phyloP scores from a whole-genome alignment of 2,797 vertebrate genomes.

The Loris lydekkerianus region DNA sequence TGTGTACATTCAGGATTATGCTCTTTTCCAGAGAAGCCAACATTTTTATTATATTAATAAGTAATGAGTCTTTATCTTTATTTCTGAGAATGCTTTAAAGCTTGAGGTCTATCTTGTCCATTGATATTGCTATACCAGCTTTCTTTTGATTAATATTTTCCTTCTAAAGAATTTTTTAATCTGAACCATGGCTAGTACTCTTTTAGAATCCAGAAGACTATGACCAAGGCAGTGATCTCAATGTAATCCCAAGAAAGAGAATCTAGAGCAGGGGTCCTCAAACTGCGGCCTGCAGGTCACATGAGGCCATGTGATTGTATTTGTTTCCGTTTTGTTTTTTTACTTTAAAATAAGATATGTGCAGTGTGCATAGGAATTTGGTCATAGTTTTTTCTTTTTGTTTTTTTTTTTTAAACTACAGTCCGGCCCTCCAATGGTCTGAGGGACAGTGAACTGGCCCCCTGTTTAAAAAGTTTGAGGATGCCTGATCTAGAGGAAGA shows the following conservation, averaged over 20 bases:
- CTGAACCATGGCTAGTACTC: background rate
- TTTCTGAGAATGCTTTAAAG: background rate
- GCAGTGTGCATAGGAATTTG: too few species aligned
- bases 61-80: background rate
- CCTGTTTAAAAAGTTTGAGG: too few species aligned
- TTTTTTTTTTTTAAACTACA: too few species aligned
- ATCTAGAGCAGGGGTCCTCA: too few species aligned
- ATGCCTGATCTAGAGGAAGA: background rate
- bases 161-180: background rate
- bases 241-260: background rate
- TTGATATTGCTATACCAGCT: background rate
- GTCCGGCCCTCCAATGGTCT: too few species aligned
- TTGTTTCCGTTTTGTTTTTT: too few species aligned
- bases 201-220: background rate
- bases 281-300: too few species aligned
- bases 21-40: background rate
- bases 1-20: background rate
- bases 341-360: too few species aligned
- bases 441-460: too few species aligned
- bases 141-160: background rate
- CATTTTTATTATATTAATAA: background rate
- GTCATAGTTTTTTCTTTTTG: too few species aligned
- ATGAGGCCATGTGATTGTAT: too few species aligned
- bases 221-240: background rate
- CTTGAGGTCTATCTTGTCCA: background rate